A percentile compares a stretch with the other conserved stretches of the same genome.
phyloP scores from a whole-genome alignment of 2,797 vertebrate species.

The Nothura maculosa region DNA sequence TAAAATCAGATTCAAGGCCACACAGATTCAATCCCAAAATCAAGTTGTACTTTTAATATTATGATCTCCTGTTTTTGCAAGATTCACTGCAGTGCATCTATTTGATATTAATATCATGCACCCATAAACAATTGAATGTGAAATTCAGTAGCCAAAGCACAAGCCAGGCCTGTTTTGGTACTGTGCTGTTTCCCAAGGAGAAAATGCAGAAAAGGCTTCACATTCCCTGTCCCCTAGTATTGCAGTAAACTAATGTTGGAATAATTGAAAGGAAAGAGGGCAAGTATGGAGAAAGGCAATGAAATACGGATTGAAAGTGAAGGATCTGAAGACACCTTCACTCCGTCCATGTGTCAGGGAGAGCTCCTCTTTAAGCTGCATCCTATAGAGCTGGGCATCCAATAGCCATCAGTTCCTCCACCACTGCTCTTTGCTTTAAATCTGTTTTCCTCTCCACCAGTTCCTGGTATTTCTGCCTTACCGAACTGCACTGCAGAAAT shows the following conservation, averaged over 20 bases:
- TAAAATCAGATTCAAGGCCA: background rate
- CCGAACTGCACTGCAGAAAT: background rate
- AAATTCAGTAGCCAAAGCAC: background rate
- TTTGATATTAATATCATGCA: constrained; percentile 15
- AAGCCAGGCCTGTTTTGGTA: background rate
- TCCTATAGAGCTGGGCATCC: background rate
- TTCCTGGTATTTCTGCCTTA: background rate
- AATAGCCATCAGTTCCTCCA: background rate
- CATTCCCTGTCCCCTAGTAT: background rate
- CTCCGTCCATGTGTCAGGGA: background rate
- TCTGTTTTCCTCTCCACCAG: background rate
- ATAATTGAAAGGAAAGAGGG: background rate
- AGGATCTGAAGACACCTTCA: too few relatives aligned
- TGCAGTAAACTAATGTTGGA: background rate
- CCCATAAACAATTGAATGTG: background rate
- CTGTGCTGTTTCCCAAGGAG: background rate
- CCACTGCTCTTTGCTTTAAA: background rate
- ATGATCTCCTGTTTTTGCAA: background rate
- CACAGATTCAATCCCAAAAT: background rate
- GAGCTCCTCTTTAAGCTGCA: background rate
- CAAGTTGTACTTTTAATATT: background rate
- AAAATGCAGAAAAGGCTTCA: background rate
- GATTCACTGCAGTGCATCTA: background rate
- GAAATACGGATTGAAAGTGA: background rate
- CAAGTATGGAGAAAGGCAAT: background rate